Evolutionary conservation across 2,797 vertebrate genomes (phyloP).

Genomic region (Rallus crepitans): DNA sequence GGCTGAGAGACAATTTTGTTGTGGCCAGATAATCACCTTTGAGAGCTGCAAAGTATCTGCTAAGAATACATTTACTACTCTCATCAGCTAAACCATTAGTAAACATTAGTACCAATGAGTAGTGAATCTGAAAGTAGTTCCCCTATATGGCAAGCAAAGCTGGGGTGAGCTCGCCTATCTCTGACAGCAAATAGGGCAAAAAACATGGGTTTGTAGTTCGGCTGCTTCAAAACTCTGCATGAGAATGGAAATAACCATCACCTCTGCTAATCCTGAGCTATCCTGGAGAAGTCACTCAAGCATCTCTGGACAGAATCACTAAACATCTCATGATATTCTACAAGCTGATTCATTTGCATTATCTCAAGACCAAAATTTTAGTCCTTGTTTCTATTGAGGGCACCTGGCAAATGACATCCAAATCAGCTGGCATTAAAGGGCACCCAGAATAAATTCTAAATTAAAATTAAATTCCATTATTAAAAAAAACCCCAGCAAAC

Average conservation of each 20-base stretch:
- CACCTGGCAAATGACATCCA: neutral
- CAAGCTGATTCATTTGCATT: neutral
- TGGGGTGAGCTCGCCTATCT: neutral
- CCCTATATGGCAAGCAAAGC: neutral
- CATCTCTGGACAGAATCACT: neutral
- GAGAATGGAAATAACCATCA: neutral
- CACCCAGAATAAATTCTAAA: neutral
- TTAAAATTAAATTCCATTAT: neutral
- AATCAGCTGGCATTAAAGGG: neutral
- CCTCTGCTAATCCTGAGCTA: neutral
- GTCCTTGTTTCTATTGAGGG: neutral
- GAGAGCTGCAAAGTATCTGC: neutral
- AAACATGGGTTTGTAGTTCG: neutral
- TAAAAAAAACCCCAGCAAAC: neutral
- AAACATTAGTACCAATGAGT: neutral
- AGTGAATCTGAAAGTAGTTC: neutral
- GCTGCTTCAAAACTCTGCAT: neutral
- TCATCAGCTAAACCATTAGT: neutral
- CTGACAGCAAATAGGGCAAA: neutral
- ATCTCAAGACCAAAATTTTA: neutral
- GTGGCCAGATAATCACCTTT: neutral
- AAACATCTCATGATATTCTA: accelerated
- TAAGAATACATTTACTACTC: neutral
- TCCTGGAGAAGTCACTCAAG: neutral
- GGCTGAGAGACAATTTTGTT: neutral